Conservation (phyloP, 1,140 invertebrate genomes). For the Procambarus virginalis region DNA sequence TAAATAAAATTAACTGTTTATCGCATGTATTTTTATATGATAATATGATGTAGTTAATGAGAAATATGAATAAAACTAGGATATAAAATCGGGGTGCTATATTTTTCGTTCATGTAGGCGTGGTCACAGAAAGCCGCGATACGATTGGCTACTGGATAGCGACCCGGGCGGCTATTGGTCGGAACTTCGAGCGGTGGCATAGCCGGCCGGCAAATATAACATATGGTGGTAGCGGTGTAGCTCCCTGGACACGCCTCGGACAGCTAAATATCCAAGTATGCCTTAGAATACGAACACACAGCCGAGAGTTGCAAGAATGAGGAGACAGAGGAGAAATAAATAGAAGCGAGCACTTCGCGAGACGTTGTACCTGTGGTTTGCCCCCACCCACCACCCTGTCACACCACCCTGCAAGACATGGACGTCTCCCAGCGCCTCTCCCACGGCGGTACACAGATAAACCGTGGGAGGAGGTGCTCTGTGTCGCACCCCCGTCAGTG, state of each 20-base stretch:
- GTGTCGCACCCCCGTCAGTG: too few species aligned
- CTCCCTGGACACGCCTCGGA: not conserved
- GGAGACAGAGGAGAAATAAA: not conserved
- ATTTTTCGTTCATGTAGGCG: constrained; percentile 45
- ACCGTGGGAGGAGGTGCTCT: too few species aligned
- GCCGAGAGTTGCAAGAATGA: not conserved
- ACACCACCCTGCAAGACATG: not conserved
- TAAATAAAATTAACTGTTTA: not conserved
- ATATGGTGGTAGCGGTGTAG: constrained; percentile 44
- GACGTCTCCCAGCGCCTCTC: not conserved
- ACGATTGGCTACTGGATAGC: constrained; percentile 40
- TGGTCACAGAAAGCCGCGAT: constrained; percentile 30
- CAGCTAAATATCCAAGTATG: not conserved
- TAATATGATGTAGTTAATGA: not conserved
- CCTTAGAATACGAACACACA: not conserved
- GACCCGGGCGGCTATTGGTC: constrained; percentile 16
- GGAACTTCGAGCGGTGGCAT: constrained; percentile 2
- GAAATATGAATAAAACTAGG: not conserved
- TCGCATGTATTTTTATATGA: too few species aligned
- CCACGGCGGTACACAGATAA: too few species aligned
- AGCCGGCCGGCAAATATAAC: constrained; percentile 56
- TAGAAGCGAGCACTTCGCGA: not conserved
- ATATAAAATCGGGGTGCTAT: constrained; percentile 2
- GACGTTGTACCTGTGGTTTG: too few species aligned
- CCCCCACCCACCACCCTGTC: not conserved